Percentiles rank a stretch among this genome's conserved stretches.
phyloP scores from a whole-genome alignment of 1,140 invertebrate species.

The Dendrolimus punctatus region DNA sequence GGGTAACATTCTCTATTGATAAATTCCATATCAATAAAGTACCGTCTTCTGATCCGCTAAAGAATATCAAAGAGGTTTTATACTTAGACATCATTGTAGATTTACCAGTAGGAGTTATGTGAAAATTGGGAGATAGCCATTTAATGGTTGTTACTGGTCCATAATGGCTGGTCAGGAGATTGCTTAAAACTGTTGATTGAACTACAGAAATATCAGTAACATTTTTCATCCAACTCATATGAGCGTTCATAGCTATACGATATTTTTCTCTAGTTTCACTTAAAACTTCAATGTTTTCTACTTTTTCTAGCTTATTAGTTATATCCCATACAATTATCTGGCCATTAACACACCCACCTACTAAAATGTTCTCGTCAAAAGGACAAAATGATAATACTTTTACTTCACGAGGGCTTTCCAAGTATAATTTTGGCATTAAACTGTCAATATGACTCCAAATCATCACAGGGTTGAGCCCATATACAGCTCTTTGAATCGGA shows the following conservation, averaged over 20 bases:
- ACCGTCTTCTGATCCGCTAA: slow-evolving; percentile 78
- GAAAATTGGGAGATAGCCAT: slow-evolving; percentile 77
- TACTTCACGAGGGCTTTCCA: slow-evolving; percentile 78
- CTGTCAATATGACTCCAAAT: slow-evolving; percentile 83
- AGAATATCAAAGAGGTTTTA: slow-evolving; percentile 74
- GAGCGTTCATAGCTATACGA: slow-evolving; percentile 73
- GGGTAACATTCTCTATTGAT: slow-evolving; percentile 51
- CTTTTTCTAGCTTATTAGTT: slow-evolving; percentile 76
- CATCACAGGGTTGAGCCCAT: slow-evolving; percentile 76
- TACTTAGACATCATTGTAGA: slow-evolving; percentile 49
- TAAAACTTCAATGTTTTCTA: slow-evolving; percentile 75
- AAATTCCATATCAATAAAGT: slow-evolving; percentile 81
- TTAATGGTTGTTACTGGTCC: slow-evolving; percentile 75
- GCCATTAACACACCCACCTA: slow-evolving; percentile 82
- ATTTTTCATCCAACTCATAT: slow-evolving; percentile 80
- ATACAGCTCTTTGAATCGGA: slow-evolving; percentile 69
- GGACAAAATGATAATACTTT: slow-evolving; percentile 78
- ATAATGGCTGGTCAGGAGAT: slow-evolving; percentile 75
- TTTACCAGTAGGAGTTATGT: slow-evolving; percentile 75
- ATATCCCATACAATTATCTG: slow-evolving; percentile 84
- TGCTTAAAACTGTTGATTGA: slow-evolving; percentile 74
- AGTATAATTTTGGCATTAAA: slow-evolving; percentile 78
- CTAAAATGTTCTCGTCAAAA: slow-evolving; percentile 76
- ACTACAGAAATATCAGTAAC: slow-evolving; percentile 72
- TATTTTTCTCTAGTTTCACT: slow-evolving; percentile 76